Evolutionary conservation across 2,888 invertebrate genomes (phyloP).

Genomic region (Carcina quercana): DNA sequence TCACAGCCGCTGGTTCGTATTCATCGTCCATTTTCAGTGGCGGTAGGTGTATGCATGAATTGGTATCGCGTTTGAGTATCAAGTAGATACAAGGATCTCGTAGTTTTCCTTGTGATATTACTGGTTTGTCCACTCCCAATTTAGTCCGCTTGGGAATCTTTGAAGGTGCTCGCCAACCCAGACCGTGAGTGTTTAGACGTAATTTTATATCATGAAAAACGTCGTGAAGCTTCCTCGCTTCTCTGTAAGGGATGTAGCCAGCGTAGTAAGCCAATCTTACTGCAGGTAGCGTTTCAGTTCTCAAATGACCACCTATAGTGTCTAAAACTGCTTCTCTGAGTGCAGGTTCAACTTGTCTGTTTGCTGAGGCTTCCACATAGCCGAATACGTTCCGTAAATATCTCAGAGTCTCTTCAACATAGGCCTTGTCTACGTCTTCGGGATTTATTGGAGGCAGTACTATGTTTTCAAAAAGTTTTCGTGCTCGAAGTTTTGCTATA

Average conservation of each 20-base stretch:
- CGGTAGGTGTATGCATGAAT: conserved; percentile 53
- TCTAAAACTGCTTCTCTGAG: conserved; percentile 49
- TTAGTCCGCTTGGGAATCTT: conserved; percentile 41
- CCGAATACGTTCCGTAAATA: conserved; percentile 41
- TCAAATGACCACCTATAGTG: conserved; percentile 54
- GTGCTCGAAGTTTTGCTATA: conserved; percentile 44
- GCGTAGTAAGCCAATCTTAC: conserved; percentile 59
- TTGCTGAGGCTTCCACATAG: conserved; percentile 23
- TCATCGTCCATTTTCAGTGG: conserved; percentile 46
- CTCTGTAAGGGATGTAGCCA: conserved; percentile 50
- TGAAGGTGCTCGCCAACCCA: conserved; percentile 47
- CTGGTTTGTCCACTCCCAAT: conserved; percentile 51
- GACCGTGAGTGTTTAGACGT: conserved; percentile 50
- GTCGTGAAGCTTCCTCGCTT: conserved; percentile 40
- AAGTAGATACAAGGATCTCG: conserved; percentile 45
- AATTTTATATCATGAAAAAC: conserved; percentile 41
- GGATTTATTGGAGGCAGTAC: conserved; percentile 37
- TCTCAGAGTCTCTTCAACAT: conserved; percentile 35
- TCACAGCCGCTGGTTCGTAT: conserved; percentile 40
- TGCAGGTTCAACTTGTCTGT: conserved; percentile 26
- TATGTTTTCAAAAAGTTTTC: conserved; percentile 45
- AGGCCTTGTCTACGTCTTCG: conserved; percentile 38
- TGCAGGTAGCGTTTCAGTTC: conserved; percentile 48
- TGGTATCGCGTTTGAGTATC: conserved; percentile 42
- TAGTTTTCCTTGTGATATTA: conserved; percentile 37